Conservation (phyloP, 2,888 invertebrate species). For the Caenorhabditis becei region DNA sequence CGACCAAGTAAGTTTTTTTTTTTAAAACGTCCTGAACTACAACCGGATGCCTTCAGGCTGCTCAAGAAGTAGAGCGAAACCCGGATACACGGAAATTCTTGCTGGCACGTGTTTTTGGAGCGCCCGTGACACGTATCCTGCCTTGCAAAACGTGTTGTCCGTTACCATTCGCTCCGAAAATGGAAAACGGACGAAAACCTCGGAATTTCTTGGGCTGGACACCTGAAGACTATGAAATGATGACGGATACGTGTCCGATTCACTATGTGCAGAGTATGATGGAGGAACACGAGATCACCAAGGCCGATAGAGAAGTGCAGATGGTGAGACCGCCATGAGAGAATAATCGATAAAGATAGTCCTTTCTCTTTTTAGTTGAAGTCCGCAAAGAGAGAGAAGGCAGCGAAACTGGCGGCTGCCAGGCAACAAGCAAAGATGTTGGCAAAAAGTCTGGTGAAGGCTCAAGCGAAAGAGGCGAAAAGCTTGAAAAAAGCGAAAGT, state of each 20-base stretch:
- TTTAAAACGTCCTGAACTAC: too few species aligned
- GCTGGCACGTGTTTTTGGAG: not conserved
- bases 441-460: too few species aligned
- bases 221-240: slow-evolving; percentile 15
- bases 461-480: too few species aligned
- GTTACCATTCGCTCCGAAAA: not conserved
- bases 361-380: too few species aligned
- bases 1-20: not conserved
- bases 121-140: not conserved
- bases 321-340: not conserved
- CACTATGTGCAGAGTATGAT: not conserved
- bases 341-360: too few species aligned
- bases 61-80: not conserved
- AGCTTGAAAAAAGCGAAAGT: slow-evolving; percentile 1
- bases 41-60: not conserved
- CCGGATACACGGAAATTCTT: not conserved
- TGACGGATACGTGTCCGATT: slow-evolving; percentile 15
- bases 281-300: not conserved
- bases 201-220: slow-evolving; percentile 2
- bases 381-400: not conserved
- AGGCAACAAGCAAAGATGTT: too few species aligned
- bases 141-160: slow-evolving; percentile 14
- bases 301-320: not conserved
- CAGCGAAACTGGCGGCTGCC: not conserved
- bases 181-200: too few species aligned